Base-by-base conservation (phyloP, 2,888 invertebrate species). In the Drosophila paranaensis region DNA sequence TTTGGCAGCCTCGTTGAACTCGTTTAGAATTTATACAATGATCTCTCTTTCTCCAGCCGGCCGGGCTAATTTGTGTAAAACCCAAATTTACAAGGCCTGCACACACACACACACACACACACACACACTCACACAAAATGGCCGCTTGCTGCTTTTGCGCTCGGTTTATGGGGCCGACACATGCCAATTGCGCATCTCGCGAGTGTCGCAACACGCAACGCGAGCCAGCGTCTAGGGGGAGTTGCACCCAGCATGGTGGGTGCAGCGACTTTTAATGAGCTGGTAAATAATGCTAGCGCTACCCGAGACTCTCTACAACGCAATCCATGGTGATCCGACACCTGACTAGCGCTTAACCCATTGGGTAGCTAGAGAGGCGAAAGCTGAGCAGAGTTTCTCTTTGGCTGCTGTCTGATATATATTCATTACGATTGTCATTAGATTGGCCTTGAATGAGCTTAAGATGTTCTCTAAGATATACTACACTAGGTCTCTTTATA, bases 241-340 rank as follows among this genome's bases (percentile, higher is more conserved):
- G 50, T 16, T 43, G 57, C n/a, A 42, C 48, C 10, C 57, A 48
- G 56, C 65, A 53, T 74, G 60, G 88, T 82, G 88, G 81, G 81
- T 82, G 81, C 85, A 88, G 79, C 75, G 61, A 69, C 65, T 83
- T 83, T 88, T 89, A 87, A 89, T 86, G 82, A 83, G 82, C 84
- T 88, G 79, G 79, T 75, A 88, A 82, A 88, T 77, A 51, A 45
- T 66, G 75, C 48, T 37, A 25, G 25, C 6, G 37, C 37, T 71
- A 71, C 55, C 55, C 35, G 60, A 40, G 53, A 61, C 33, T 30
- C 39, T 25, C 40, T 70, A 63, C 46, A 70, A 65, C 63, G 75
- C 76, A 43, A 64, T 60, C 84, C 61, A 77, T 81, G 74, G 89
- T 82, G 85, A 89, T 70, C 80, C 82, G 87, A 79, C 90, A 91